phyloP scores from a whole-genome alignment of 2,113 vertebrate species.

The Pelecanoides urinatrix region DNA sequence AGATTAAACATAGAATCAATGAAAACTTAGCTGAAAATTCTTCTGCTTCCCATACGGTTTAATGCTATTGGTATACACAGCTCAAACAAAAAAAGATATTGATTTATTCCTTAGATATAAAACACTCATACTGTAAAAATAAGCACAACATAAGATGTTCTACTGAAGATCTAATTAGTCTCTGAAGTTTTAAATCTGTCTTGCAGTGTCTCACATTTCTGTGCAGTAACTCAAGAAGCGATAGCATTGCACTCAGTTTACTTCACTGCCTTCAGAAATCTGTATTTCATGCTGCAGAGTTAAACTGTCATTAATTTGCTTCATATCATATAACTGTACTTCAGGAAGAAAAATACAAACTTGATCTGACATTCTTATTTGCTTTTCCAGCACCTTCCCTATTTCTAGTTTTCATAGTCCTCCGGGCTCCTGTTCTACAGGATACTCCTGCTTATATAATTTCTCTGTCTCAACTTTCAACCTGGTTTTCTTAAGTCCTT shows the following conservation, averaged over 20 bases:
- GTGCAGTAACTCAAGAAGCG: background rate
- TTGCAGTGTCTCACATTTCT: background rate
- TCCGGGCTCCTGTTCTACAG: background rate
- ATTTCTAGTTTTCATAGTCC: background rate
- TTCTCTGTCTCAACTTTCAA: background rate
- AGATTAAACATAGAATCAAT: background rate
- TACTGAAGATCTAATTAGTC: background rate
- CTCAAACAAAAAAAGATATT: background rate
- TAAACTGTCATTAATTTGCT: background rate
- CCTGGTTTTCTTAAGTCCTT: background rate
- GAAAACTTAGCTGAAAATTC: background rate
- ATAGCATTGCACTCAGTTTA: background rate
- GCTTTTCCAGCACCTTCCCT: background rate
- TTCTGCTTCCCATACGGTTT: background rate
- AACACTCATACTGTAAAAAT: background rate
- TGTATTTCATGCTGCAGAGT: background rate
- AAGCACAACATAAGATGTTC: background rate
- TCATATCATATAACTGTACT: background rate
- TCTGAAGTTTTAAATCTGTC: background rate
- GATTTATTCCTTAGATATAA: background rate
- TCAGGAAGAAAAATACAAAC: background rate
- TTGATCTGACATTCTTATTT: background rate
- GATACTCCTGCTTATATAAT: background rate
- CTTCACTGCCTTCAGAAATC: background rate
- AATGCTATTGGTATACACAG: background rate